phyloP scores from a whole-genome alignment of 2,797 vertebrate genomes.

The Apogon hyalosoma region DNA sequence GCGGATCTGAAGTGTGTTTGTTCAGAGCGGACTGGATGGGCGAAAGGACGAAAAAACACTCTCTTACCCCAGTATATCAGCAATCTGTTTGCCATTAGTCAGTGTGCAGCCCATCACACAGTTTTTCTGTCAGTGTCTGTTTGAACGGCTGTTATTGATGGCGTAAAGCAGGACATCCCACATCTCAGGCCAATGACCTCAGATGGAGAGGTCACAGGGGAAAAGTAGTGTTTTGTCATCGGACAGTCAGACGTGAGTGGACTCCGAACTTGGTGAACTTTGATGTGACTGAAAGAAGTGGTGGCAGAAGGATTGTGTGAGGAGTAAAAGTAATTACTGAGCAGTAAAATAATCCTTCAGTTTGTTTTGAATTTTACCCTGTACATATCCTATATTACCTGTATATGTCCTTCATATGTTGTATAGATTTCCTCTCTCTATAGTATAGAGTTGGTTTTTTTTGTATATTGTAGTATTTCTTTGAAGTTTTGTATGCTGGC shows the following conservation, averaged over 20 bases:
- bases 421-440: no score
- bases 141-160: conserved; percentile 45
- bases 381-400: no score
- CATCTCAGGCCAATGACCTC: conserved; percentile 35
- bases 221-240: conserved; percentile 36
- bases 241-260: conserved; percentile 36
- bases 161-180: conserved; percentile 24
- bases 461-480: no score
- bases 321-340: no score
- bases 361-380: no score
- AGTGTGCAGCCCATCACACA: conserved; percentile 39
- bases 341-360: no score
- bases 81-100: conserved; percentile 65
- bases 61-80: conserved; percentile 23
- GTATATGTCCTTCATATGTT: no score
- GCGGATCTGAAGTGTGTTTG: conserved; percentile 31
- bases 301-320: no score
- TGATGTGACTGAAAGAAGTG: conserved; percentile 13
- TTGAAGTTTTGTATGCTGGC: no score
- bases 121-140: conserved; percentile 50
- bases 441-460: no score
- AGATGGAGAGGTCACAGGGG: conserved; percentile 24
- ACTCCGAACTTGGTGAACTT: conserved; percentile 32
- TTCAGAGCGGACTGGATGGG: conserved; percentile 37
- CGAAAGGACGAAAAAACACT: conserved; percentile 10